Conservation (phyloP, 2,113 vertebrate genomes). For the Pelodiscus sinensis region DNA sequence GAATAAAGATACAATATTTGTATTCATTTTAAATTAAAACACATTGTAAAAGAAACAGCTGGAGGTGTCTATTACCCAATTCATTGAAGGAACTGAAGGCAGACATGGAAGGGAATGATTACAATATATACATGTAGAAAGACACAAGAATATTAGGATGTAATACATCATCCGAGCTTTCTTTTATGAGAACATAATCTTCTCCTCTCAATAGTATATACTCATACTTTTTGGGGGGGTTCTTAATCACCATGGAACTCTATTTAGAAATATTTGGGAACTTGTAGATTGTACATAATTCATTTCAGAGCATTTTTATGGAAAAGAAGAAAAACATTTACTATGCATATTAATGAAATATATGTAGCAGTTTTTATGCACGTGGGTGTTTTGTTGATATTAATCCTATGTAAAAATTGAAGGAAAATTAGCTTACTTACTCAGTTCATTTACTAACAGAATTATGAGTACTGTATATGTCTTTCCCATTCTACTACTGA, state of each 20-base stretch:
- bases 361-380: neutral
- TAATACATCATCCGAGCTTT: neutral
- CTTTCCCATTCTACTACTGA: neutral
- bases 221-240: neutral
- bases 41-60: slow-evolving; percentile 15
- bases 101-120: slow-evolving; percentile 1
- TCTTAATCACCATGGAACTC: neutral
- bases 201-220: neutral
- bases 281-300: neutral
- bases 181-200: neutral
- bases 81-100: neutral
- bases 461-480: neutral
- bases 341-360: neutral
- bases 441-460: neutral
- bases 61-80: slow-evolving; percentile 15
- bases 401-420: neutral
- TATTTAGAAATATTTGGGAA: neutral
- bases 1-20: neutral
- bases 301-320: neutral
- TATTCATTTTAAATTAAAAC: slow-evolving; percentile 39
- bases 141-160: neutral
- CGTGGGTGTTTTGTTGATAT: neutral
- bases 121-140: neutral
- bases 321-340: neutral
- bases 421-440: neutral